Percentiles rank a stretch among this genome's conserved stretches.
Evolutionary conservation across 2,113 vertebrate species (phyloP).

Genomic region (Ornithorhynchus anatinus): DNA sequence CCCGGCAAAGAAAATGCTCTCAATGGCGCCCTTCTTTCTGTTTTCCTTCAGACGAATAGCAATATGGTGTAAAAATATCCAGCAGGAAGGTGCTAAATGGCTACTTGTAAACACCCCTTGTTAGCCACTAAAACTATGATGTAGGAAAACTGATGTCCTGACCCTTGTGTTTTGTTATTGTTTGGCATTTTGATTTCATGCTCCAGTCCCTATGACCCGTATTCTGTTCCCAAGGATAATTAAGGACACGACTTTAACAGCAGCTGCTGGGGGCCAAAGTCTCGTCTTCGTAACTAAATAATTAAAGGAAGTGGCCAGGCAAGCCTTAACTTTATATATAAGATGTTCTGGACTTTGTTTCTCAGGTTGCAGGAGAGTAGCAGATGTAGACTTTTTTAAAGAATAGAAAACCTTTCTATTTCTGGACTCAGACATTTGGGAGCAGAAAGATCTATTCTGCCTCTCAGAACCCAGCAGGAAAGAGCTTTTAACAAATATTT

Average conservation of each 20-base stretch:
- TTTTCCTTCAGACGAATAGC: slow-evolving; percentile 9
- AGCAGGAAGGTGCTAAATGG: slow-evolving; percentile 10
- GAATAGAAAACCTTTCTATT: background rate
- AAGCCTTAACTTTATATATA: background rate
- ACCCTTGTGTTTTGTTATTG: background rate
- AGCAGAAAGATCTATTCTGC: background rate
- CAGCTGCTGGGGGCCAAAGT: background rate
- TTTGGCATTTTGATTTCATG: background rate
- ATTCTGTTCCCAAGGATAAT: background rate
- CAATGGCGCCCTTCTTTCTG: background rate
- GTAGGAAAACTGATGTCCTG: background rate
- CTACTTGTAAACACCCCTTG: slow-evolving; percentile 29
- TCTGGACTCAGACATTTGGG: background rate
- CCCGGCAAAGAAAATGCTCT: slow-evolving; percentile 8
- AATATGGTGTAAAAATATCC: slow-evolving; percentile 1
- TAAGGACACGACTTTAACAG: background rate
- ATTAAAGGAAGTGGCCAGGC: background rate
- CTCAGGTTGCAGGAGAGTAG: background rate
- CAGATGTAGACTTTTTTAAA: background rate
- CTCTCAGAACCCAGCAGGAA: background rate
- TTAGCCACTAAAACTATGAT: background rate
- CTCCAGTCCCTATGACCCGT: background rate
- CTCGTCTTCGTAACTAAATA: background rate
- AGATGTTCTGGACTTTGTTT: background rate
- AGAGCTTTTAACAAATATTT: slow-evolving; percentile 10